Evolutionary conservation across 2,888 invertebrate genomes (phyloP), one percentile per base, ranked within the genome.

Genomic region (Coecobrya sp.): DNA sequence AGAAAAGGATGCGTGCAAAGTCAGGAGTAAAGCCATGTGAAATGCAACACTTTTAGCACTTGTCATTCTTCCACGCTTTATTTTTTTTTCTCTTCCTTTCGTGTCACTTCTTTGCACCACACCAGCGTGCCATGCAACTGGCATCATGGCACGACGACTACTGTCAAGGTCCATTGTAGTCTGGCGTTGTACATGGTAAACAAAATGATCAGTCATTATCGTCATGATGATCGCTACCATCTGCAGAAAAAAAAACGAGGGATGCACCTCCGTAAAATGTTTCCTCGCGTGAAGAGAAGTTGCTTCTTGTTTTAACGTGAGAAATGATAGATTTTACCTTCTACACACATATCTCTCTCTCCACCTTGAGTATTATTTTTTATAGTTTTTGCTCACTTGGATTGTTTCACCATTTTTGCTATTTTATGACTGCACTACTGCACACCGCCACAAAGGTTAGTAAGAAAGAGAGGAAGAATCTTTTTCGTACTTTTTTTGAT

Each of bases 11-110:
- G 79, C 79, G 79, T 79, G 79, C 52, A 79, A 79, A 79, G 79
- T 79, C n/a, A 25, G 79, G 45, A 30, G 42, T 11, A 52, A n/a
- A 52, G 79, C 42, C 7, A 70, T 70, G 70, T 42, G 27, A 79
- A 52, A 42, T 82, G 82, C 62, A 42, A 42, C 62, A 82, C 82
- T 82, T 82, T 82, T 82, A 82, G 82, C 82, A 82, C 82, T 82
- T 82, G 82, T 82, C 82, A 62, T 42, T 42, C 59, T 59, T 82
- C 22, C 22, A 8, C 73, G n/a, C 42, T 73, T n/a, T 52, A 27
- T 81, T 55, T 55, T 25, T 45, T 76, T n/a, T 27, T 5, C 27
- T 52, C 11, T 59, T 36, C 36, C 73, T 25, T 62, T 82, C 62
- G 82, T 62, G 59, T 82, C 62, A 82, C 82, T 82, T 82, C 36